Conservation (phyloP, 2,888 invertebrate genomes). For the Lymantria monacha region DNA sequence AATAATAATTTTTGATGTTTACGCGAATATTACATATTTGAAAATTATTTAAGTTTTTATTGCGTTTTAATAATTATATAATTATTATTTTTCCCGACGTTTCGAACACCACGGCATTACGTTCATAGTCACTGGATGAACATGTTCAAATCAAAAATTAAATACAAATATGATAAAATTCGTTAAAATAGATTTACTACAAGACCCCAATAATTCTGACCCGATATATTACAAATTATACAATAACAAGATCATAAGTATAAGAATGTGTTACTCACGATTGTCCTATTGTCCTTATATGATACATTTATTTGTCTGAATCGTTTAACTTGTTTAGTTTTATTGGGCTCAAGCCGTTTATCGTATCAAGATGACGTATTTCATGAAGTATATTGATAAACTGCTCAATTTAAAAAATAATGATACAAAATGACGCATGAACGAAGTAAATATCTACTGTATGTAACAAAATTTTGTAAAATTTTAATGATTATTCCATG, state of each 20-base stretch:
- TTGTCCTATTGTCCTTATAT: conserved; percentile 48
- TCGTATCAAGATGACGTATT: conserved; percentile 68
- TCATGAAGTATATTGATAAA: conserved; percentile 64
- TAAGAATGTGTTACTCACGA: conserved; percentile 42
- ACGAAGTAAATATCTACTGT: conserved; percentile 8
- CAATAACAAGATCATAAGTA: not conserved
- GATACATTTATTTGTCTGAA: conserved; percentile 60
- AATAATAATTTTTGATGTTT: too few relatives aligned
- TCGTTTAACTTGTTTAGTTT: conserved; percentile 77
- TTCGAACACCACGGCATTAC: too few relatives aligned
- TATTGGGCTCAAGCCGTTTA: conserved; percentile 72
- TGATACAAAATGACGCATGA: conserved; percentile 17
- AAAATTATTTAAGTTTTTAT: too few relatives aligned
- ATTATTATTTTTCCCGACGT: conserved; percentile 22
- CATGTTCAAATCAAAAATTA: too few relatives aligned
- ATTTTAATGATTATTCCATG: too few relatives aligned
- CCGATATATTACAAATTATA: not conserved
- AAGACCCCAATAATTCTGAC: too few relatives aligned
- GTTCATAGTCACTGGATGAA: too few relatives aligned
- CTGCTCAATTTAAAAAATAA: conserved; percentile 57
- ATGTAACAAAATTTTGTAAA: not conserved
- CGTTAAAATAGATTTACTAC: too few relatives aligned
- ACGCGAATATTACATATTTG: too few relatives aligned
- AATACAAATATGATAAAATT: too few relatives aligned
- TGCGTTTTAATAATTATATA: too few relatives aligned